Conservation (phyloP, 2,797 vertebrate genomes). For the Psittacula echo region DNA sequence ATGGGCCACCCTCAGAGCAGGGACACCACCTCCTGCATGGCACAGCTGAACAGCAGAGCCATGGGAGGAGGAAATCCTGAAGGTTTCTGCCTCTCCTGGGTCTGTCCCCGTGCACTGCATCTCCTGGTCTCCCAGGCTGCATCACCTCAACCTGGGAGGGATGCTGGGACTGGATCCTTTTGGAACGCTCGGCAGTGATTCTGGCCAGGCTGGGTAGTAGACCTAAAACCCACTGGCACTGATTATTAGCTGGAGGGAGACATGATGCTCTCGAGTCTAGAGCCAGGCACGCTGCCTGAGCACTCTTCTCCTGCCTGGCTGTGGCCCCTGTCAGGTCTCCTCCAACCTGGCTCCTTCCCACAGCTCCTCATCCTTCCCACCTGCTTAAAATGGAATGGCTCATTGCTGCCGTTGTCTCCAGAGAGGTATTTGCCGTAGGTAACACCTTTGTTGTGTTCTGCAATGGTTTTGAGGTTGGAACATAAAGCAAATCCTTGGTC, state of each 20-base stretch:
- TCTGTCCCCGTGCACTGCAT: neutral
- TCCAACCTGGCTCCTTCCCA: neutral
- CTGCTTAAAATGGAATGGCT: neutral
- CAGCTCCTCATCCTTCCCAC: neutral
- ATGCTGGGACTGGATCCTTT: rapidly evolving
- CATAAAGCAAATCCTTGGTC: neutral
- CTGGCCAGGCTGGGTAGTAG: neutral
- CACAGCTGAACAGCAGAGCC: neutral
- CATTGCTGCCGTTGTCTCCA: rapidly evolving
- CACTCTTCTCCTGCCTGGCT: neutral
- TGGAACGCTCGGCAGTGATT: rapidly evolving
- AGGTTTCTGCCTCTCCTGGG: neutral
- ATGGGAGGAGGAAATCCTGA: neutral
- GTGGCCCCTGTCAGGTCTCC: neutral
- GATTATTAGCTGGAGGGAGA: neutral
- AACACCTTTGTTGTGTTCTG: neutral
- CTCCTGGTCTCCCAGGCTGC: neutral
- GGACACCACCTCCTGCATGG: rapidly evolving
- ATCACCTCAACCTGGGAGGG: neutral
- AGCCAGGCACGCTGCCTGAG: neutral
- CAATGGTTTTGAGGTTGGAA: rapidly evolving
- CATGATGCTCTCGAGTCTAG: rapidly evolving
- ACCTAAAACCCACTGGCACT: neutral
- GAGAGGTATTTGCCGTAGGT: neutral
- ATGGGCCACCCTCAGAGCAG: rapidly evolving